These are phyloP conservation scores for Chalcosyrphus nemorum DNA, from an alignment of 2,888 invertebrate genomes.

Conservation along the genomic window DNA sequence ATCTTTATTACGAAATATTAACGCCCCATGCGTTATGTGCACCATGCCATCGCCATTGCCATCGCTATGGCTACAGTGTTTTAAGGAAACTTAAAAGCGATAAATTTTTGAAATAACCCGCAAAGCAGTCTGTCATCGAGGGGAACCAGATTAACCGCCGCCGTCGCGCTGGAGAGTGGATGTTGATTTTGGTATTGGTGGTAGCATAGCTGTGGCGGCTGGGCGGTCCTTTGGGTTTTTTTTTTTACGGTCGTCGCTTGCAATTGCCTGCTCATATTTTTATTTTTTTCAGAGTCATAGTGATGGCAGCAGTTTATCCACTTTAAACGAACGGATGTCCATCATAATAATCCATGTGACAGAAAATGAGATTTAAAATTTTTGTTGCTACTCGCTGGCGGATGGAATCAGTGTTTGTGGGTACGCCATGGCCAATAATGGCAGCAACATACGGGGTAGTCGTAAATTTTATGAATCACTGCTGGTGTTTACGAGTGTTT, in stretches of 20 bases:
- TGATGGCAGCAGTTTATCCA: slow-evolving; percentile 68
- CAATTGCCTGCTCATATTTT: slow-evolving; percentile 26
- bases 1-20: slow-evolving; percentile 70
- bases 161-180: slow-evolving; percentile 52
- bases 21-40: slow-evolving; percentile 65
- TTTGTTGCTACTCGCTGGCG: slow-evolving; percentile 27
- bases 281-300: slow-evolving; percentile 54
- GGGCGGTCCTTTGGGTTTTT: slow-evolving; percentile 11
- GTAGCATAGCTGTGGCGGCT: slow-evolving; percentile 10
- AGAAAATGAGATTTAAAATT: slow-evolving; percentile 63
- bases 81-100: slow-evolving; percentile 68
- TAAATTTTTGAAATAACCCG: slow-evolving; percentile 65
- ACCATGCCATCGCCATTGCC: neutral
- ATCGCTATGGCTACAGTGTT: slow-evolving; percentile 29
- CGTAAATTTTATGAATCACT: slow-evolving; percentile 37
- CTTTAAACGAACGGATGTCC: slow-evolving; percentile 65
- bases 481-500: slow-evolving; percentile 30
- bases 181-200: slow-evolving; percentile 56
- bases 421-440: slow-evolving; percentile 15
- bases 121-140: slow-evolving; percentile 69
- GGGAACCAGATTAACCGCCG: slow-evolving; percentile 70
- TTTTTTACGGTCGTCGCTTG: slow-evolving; percentile 43
- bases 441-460: slow-evolving; percentile 17
- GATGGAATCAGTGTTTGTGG: slow-evolving; percentile 41
- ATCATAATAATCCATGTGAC: slow-evolving; percentile 68